These are phyloP conservation scores for Mastigias papua DNA, from an alignment of 30 jellyfish, hydroid and myxozoan species.

Conservation along the genomic window DNA sequence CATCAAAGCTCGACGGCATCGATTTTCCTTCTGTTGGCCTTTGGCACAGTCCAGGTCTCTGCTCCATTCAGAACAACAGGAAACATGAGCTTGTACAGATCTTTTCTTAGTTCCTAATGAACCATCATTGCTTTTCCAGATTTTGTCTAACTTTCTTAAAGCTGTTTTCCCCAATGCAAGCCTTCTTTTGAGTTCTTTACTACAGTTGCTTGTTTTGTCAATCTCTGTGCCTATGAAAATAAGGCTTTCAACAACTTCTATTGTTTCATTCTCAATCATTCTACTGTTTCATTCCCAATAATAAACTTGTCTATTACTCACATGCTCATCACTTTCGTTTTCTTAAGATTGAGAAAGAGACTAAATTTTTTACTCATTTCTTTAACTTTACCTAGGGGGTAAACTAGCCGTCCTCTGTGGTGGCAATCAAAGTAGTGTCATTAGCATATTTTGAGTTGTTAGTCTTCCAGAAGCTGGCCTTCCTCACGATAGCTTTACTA, in stretches of 20 bases:
- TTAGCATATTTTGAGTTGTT: neutral
- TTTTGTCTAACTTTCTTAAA: too few species aligned
- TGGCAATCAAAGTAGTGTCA: neutral
- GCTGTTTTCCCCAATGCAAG: too few species aligned
- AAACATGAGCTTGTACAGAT: neutral
- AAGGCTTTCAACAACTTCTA: neutral
- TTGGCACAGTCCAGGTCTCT: neutral
- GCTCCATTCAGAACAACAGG: neutral
- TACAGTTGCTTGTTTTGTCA: neutral
- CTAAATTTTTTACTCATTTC: neutral
- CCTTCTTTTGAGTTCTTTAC: neutral
- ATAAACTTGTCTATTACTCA: neutral
- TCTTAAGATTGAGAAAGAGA: neutral
- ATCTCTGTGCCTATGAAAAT: neutral
- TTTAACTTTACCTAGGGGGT: neutral
- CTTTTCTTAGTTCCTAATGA: neutral
- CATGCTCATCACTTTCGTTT: neutral
- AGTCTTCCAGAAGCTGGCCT: neutral
- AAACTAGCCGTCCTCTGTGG: neutral
- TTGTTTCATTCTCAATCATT: too few species aligned
- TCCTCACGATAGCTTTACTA: neutral
- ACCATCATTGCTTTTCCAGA: too few species aligned
- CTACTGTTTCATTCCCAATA: neutral
- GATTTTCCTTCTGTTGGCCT: neutral
- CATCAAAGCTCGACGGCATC: neutral